Evolutionary conservation across 2,888 invertebrate species (phyloP), one percentile per base, ranked within the genome.

Genomic region (Archips crataeganus): DNA sequence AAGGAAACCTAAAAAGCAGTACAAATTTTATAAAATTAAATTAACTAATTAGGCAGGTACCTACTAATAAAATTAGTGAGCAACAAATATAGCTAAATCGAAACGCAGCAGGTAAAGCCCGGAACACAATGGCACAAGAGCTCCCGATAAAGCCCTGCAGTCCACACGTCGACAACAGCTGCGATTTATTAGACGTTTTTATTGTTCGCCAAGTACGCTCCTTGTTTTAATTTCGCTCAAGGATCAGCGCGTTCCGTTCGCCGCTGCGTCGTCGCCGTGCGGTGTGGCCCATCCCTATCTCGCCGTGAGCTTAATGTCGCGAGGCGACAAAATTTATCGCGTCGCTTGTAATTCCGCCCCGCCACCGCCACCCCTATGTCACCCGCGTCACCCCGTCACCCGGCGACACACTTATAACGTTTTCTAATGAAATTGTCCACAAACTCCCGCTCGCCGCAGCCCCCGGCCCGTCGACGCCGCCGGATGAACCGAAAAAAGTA

Each of bases 401-500:
- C 90, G 82, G 84, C 88, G 87, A 91, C 91, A 92, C 89, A 92
- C 93, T 92, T 92, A 92, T 92, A 94, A 90, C 92, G 87, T 90
- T 94, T 94, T 93, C 93, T 94, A 94, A 94, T 94, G 93, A 94
- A 94, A 94, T 94, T 93, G 94, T 94, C 94, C 93, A 91, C 93
- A 90, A 92, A 88, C 89, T 88, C 89, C 85, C 88, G 88, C 88
- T 89, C 89, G 87, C 90, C 90, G 84, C 89, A 90, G 86, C 89
- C 90, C 91, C 88, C 87, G 84, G 87, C 87, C 87, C 89, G 90
- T 86, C 86, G 90, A 85, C 92, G 90, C 88, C 88, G 90, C 88
- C 91, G 93, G 93, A 94, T 93, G 90, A 93, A 93, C 94, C 93
- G 89, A 94, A 94, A 94, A 94, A 94, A 93, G 90, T 92, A 91